Base-by-base conservation (phyloP, 2,888 invertebrate genomes). In the Rhopalosiphum nymphaeae region DNA sequence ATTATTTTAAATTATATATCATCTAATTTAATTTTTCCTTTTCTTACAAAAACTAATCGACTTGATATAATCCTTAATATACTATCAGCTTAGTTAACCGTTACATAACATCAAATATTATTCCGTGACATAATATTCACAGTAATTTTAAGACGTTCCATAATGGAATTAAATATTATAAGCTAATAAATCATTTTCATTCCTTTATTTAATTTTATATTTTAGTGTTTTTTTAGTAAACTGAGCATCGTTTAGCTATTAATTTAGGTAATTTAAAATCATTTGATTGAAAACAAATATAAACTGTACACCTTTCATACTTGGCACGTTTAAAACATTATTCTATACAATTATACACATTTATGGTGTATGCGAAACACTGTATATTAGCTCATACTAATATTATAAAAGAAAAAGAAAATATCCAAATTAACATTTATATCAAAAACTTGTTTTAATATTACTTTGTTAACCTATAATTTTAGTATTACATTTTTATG, bases 131-230 rank as follows among this genome's bases (percentile, higher is more conserved):
- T 78, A 78, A 78, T 78, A 78, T 78, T 78, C 36, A 21, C 36
- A 78, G 26, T 78, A 7, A 67, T 36, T 67, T 21, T 36, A 78
- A 78, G 7, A 78, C 36, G 5, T 36, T 78, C 36, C 78, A 21
- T 78, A 78, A 78, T 78, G 78, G 78, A 78, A 78, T 78, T 36
- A 21, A 21, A 78, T 21, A 42, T 78, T 78, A 36, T 36, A 42
- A 78, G 21, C 78, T 78, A 78, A 78, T 78, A 78, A 78, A 78
- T 78, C 78, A 78, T 78, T 78, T 78, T 78, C 42, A 78, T 78
- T 78, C 21, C 1, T 36, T 7, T 78, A 78, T 78, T 21, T 78
- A 36, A 78, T 78, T 67, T 78, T 78, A 16, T 0, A 78, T 78
- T 36, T 36, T 5, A 53, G 21, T 53, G 21, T 61, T 11, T 78